Percentiles rank a stretch among this genome's conserved stretches.
Evolutionary conservation across 2,888 invertebrate species (phyloP).

Genomic region (Aporophyla lueneburgensis): DNA sequence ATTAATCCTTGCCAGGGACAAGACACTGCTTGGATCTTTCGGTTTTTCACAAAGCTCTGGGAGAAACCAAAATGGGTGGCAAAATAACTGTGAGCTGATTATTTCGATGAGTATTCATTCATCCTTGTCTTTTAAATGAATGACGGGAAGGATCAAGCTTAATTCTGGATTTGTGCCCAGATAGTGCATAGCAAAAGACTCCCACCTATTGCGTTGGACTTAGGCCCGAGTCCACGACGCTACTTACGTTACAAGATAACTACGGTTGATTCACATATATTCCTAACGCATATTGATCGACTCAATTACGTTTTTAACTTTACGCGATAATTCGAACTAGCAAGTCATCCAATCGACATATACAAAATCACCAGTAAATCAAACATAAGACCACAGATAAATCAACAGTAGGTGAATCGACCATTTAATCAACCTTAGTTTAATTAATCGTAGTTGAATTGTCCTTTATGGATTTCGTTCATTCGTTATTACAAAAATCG

Average conservation of each 20-base stretch:
- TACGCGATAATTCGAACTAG: too few relatives aligned
- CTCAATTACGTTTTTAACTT: too few relatives aligned
- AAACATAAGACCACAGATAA: too few relatives aligned
- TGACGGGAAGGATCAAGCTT: not conserved
- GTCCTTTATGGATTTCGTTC: not conserved
- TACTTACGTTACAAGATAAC: not conserved
- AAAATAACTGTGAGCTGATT: slow-evolving; percentile 35
- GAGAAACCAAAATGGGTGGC: slow-evolving; percentile 18
- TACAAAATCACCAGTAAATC: too few relatives aligned
- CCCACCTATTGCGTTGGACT: not conserved
- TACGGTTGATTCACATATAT: too few relatives aligned
- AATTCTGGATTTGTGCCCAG: not conserved
- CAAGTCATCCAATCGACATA: too few relatives aligned
- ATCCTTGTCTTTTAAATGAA: not conserved
- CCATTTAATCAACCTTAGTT: too few relatives aligned
- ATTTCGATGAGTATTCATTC: not conserved
- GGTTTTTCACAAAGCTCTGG: slow-evolving; percentile 58
- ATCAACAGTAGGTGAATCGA: too few relatives aligned
- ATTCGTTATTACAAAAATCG: not conserved
- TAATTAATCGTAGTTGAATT: not conserved
- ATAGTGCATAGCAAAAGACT: not conserved
- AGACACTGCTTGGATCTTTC: slow-evolving; percentile 55
- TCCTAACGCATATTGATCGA: too few relatives aligned
- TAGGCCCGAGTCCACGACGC: not conserved
- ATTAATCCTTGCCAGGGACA: slow-evolving; percentile 64